A percentile compares a stretch with the other conserved stretches of the same genome.
Conservation (phyloP, 1,140 invertebrate genomes). For the Zaprionus ornatus region DNA sequence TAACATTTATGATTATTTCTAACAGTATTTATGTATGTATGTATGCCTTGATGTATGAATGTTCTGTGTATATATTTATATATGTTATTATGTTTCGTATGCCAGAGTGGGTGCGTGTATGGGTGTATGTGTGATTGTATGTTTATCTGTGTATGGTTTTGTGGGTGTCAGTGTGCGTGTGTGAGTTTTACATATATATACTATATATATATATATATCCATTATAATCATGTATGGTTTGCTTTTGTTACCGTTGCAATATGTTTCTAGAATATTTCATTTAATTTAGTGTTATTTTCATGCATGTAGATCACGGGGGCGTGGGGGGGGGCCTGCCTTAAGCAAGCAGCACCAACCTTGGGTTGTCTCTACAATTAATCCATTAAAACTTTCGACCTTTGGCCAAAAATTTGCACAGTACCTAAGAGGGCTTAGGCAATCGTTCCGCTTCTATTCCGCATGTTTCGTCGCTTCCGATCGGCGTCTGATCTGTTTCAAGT, state of each 20-base stretch:
- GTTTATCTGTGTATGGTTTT: slow-evolving; percentile 16
- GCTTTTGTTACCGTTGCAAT: slow-evolving; percentile 31
- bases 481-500: slow-evolving; percentile 8
- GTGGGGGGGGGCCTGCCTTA: slow-evolving; percentile 6
- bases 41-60: slow-evolving; percentile 18
- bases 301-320: not conserved
- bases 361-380: slow-evolving; percentile 49
- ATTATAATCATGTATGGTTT: slow-evolving; percentile 28
- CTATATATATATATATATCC: slow-evolving; percentile 39
- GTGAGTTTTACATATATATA: not conserved
- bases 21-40: slow-evolving; percentile 29
- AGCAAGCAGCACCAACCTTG: slow-evolving; percentile 65
- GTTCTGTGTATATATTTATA: not conserved
- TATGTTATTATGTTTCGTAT: slow-evolving; percentile 1
- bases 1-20: slow-evolving; percentile 60
- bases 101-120: slow-evolving; percentile 14
- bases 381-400: slow-evolving; percentile 56
- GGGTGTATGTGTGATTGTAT: slow-evolving; percentile 12
- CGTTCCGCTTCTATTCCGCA: not conserved
- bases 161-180: slow-evolving; percentile 44
- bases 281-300: slow-evolving; percentile 45
- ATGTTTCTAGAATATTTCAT: slow-evolving; percentile 48
- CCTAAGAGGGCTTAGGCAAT: slow-evolving; percentile 31
- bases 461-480: not conserved
- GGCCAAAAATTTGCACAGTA: slow-evolving; percentile 60